These are phyloP conservation scores for Riparia riparia DNA, from an alignment of 2,113 vertebrate genomes.

Conservation along the genomic window DNA sequence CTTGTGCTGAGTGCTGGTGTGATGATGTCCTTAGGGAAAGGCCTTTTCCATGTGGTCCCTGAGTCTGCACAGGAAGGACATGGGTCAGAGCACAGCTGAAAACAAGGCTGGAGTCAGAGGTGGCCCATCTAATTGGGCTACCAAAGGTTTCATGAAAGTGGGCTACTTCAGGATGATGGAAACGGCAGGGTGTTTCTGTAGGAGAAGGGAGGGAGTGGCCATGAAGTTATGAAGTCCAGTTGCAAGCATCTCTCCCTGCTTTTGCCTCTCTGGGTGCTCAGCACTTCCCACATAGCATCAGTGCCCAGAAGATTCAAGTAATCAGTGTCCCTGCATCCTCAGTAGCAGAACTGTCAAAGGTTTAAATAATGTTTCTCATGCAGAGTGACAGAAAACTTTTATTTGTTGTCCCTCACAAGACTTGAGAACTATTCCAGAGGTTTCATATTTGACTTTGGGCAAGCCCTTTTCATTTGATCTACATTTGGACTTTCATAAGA, in stretches of 20 bases:
- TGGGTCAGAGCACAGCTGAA: background rate
- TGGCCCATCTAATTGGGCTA: accelerated
- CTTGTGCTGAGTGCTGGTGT: background rate
- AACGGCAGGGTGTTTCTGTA: background rate
- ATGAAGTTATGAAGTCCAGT: background rate
- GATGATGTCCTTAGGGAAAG: background rate
- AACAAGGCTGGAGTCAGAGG: accelerated
- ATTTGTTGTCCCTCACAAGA: background rate
- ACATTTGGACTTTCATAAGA: background rate
- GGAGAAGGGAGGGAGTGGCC: background rate
- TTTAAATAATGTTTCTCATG: background rate
- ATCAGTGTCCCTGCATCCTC: no score
- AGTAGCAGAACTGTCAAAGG: background rate
- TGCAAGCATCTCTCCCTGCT: background rate
- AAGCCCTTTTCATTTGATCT: background rate
- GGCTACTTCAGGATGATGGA: background rate
- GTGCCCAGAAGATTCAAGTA: background rate
- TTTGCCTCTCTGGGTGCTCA: background rate
- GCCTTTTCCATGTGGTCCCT: background rate
- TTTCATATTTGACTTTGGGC: background rate
- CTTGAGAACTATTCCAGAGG: background rate
- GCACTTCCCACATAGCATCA: accelerated
- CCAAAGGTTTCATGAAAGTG: background rate
- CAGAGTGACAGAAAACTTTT: background rate
- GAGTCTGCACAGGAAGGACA: background rate